Evolutionary conservation across 2,888 invertebrate species (phyloP).

Genomic region (Phragmatobia fuliginosa): DNA sequence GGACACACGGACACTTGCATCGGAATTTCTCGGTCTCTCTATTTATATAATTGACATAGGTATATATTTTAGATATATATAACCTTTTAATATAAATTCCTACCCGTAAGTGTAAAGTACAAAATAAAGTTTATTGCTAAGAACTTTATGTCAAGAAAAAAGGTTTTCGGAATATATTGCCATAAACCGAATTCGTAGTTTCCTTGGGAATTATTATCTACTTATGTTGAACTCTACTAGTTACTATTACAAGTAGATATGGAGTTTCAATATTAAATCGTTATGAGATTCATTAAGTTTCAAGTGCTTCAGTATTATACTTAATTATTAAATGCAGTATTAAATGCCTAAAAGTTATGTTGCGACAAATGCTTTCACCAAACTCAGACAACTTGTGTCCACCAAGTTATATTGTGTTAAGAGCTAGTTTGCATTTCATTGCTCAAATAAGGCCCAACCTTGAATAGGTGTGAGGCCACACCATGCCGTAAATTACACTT

Average conservation of each 20-base stretch:
- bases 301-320: not conserved
- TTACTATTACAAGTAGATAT: not conserved
- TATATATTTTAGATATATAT: not conserved
- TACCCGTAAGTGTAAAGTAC: not conserved
- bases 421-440: not conserved
- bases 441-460: not conserved
- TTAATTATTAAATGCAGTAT: no score
- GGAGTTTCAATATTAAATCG: slow-evolving; percentile 10
- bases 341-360: not conserved
- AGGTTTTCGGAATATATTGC: slow-evolving; percentile 18
- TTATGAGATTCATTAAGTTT: not conserved
- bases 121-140: slow-evolving; percentile 2
- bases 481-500: not conserved
- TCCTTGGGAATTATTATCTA: slow-evolving; percentile 15
- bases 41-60: not conserved
- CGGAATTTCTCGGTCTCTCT: not conserved
- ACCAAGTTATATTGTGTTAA: not conserved
- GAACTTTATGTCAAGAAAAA: slow-evolving; percentile 12
- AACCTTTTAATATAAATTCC: slow-evolving; percentile 3
- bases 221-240: slow-evolving; percentile 10
- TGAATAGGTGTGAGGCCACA: not conserved
- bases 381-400: not conserved
- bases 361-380: not conserved
- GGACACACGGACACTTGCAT: not conserved
- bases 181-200: slow-evolving; percentile 12